These are phyloP conservation scores for Podabrus alpinus DNA, from an alignment of 2,888 invertebrate species.

Conservation along the genomic window DNA sequence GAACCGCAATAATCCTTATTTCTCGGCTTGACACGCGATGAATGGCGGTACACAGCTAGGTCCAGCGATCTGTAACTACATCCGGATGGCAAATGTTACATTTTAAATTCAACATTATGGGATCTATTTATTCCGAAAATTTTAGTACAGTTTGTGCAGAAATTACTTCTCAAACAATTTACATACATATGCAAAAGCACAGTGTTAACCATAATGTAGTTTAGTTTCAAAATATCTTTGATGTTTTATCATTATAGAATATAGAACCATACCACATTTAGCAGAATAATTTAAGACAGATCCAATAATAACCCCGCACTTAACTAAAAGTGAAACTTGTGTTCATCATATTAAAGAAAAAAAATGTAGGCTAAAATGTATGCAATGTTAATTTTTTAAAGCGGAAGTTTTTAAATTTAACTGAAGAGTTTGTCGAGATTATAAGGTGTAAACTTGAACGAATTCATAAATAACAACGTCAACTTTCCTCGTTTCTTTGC, in stretches of 20 bases:
- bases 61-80: constrained; percentile 26
- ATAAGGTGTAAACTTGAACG: constrained; percentile 7
- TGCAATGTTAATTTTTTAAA: background rate
- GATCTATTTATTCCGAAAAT: background rate
- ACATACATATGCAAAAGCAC: background rate
- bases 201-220: background rate
- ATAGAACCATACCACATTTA: background rate
- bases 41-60: constrained; percentile 23
- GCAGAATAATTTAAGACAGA: background rate
- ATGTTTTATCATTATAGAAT: background rate
- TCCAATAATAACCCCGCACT: background rate
- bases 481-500: constrained; percentile 10
- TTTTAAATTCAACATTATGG: constrained; percentile 10
- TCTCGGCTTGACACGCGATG: constrained; percentile 17
- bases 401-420: background rate
- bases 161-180: background rate
- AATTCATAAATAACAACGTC: constrained; percentile 13
- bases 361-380: background rate
- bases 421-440: constrained; percentile 4
- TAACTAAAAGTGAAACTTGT: background rate
- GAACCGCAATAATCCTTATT: constrained; percentile 28
- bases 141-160: background rate
- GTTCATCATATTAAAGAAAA: background rate
- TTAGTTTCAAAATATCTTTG: background rate
- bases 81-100: constrained; percentile 16